Conservation (phyloP, 2,888 invertebrate species). For the Scrobipalpa costella region DNA sequence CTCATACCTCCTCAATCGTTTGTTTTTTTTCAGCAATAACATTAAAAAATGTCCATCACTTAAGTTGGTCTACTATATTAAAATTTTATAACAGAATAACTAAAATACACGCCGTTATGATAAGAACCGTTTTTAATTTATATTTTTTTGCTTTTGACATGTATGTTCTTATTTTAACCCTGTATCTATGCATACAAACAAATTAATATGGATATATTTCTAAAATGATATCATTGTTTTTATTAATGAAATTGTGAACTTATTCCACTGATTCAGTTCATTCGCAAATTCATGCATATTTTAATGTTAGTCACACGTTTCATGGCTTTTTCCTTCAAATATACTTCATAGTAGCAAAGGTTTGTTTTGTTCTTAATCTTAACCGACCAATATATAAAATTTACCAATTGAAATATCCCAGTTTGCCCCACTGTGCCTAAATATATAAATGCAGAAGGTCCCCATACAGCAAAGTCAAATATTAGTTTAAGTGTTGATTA, state of each 20-base stretch:
- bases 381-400: background rate
- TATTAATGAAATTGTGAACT: slow-evolving; percentile 22
- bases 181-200: too few species aligned
- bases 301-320: slow-evolving; percentile 37
- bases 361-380: background rate
- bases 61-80: background rate
- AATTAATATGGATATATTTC: too few species aligned
- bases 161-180: too few species aligned
- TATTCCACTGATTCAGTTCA: slow-evolving; percentile 5
- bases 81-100: background rate
- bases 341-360: slow-evolving; percentile 5
- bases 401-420: slow-evolving; percentile 17
- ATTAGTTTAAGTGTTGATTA: slow-evolving; percentile 28
- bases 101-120: too few species aligned
- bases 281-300: slow-evolving; percentile 26
- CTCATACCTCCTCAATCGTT: background rate
- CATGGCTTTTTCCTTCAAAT: background rate
- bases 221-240: background rate
- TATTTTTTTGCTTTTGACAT: too few species aligned
- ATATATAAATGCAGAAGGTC: slow-evolving; percentile 27
- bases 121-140: too few species aligned
- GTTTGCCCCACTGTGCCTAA: slow-evolving; percentile 24
- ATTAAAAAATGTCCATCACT: slow-evolving; percentile 2
- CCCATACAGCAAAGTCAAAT: slow-evolving; percentile 25
- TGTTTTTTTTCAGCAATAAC: background rate